Evolutionary conservation across 2,888 invertebrate species (phyloP).

Genomic region (Anticlea derivata): DNA sequence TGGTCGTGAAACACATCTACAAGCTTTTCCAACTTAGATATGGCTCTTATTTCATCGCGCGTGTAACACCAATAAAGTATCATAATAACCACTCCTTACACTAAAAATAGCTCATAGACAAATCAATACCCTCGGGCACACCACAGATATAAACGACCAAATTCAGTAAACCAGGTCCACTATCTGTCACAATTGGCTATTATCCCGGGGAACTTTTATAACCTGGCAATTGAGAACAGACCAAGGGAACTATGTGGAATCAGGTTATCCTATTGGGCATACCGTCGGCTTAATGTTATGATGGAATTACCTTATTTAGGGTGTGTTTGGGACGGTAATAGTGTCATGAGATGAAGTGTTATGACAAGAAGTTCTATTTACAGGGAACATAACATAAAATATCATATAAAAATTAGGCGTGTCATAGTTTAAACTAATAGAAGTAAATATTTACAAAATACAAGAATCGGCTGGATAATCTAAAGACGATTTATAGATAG

Average conservation of each 20-base stretch:
- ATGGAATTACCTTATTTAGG: slow-evolving; percentile 8
- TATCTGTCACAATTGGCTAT: slow-evolving; percentile 14
- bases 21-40: no score
- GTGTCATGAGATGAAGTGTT: no score
- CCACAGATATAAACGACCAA: slow-evolving; percentile 4
- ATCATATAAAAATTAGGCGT: no score
- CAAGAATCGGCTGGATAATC: no score
- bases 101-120: slow-evolving; percentile 2
- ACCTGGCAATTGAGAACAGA: slow-evolving; percentile 4
- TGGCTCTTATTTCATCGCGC: no score
- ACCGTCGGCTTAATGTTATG: slow-evolving; percentile 1
- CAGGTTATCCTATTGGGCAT: background rate
- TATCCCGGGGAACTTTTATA: slow-evolving; percentile 10
- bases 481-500: no score
- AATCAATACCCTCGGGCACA: background rate
- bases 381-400: no score
- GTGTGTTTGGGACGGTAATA: background rate
- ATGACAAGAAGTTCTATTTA: no score
- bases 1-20: no score
- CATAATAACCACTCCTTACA: no score
- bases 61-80: slow-evolving; percentile 4
- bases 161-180: background rate
- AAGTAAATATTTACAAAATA: no score
- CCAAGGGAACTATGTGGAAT: background rate
- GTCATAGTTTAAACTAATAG: no score